Evolutionary conservation across 2,797 vertebrate genomes (phyloP).

Genomic region (Ctenochaetus hawaiiensis): DNA sequence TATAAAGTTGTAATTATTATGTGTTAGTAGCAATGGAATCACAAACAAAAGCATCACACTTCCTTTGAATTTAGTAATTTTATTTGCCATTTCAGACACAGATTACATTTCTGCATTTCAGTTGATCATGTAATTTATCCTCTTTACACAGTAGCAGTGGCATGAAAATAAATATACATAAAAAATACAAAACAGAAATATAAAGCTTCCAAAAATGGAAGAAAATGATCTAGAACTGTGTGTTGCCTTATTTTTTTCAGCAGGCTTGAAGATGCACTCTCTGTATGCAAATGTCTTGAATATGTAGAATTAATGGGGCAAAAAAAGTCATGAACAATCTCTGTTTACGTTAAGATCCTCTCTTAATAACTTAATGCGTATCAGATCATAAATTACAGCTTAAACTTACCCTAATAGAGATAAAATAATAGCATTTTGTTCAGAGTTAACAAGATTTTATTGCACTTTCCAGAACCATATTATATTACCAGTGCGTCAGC

Average conservation of each 20-base stretch:
- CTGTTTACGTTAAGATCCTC: slow-evolving; percentile 13
- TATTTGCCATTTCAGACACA: slow-evolving; percentile 79
- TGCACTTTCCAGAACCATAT: slow-evolving; percentile 72
- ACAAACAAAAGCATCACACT: background rate
- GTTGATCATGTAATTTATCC: slow-evolving; percentile 66
- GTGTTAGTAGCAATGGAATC: background rate
- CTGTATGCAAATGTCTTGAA: slow-evolving; percentile 41
- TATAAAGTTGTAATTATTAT: background rate
- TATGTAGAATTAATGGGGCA: slow-evolving; percentile 14
- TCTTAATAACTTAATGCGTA: slow-evolving; percentile 45
- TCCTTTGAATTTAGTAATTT: slow-evolving; percentile 61
- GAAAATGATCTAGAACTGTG: slow-evolving; percentile 79
- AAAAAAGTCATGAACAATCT: slow-evolving; percentile 35
- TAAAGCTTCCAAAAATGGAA: slow-evolving; percentile 86
- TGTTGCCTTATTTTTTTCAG: slow-evolving; percentile 64
- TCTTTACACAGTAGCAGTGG: slow-evolving; percentile 67
- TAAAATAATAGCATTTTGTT: slow-evolving; percentile 43
- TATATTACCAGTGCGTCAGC: slow-evolving; percentile 17
- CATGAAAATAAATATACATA: slow-evolving; percentile 85
- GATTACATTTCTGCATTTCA: slow-evolving; percentile 74
- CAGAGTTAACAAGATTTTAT: slow-evolving; percentile 56
- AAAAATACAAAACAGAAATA: slow-evolving; percentile 71
- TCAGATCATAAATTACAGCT: slow-evolving; percentile 45
- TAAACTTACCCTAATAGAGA: slow-evolving; percentile 33
- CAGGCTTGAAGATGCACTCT: slow-evolving; percentile 52